phyloP scores from a whole-genome alignment of 1,140 invertebrate genomes.

The Drosophila navojoa region DNA sequence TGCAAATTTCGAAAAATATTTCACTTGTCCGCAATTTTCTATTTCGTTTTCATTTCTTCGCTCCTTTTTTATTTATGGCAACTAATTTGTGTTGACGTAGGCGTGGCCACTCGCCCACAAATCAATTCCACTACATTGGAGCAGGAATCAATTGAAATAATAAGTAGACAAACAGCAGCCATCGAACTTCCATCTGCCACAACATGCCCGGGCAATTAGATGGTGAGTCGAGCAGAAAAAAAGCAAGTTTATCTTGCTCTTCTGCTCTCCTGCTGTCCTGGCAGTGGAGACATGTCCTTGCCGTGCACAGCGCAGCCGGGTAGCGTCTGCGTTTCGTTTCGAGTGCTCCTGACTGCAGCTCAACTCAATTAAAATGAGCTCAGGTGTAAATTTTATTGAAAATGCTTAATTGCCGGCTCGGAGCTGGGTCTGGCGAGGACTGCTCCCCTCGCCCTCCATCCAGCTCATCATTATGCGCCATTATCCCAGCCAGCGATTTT shows the following conservation, averaged over 20 bases:
- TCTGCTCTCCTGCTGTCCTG: constrained; percentile 12
- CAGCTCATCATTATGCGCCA: constrained; percentile 71
- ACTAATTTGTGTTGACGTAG: constrained; percentile 65
- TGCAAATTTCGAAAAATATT: constrained; percentile 58
- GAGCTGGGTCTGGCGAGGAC: constrained; percentile 34
- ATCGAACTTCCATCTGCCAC: constrained; percentile 37
- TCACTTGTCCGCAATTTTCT: constrained; percentile 52
- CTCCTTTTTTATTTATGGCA: constrained; percentile 66
- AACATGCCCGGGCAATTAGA: constrained; percentile 68
- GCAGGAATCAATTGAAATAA: constrained; percentile 73
- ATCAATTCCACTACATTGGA: constrained; percentile 81
- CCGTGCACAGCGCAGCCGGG: constrained; percentile 10
- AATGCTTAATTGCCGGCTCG: constrained; percentile 77
- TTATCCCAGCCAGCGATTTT: constrained; percentile 72
- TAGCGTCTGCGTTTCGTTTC: constrained; percentile 57
- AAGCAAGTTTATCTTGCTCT: constrained; percentile 65
- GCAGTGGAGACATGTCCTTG: constrained; percentile 36
- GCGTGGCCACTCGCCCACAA: constrained; percentile 72
- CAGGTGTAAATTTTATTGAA: constrained; percentile 83
- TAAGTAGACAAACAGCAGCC: constrained; percentile 20
- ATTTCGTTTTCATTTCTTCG: constrained; percentile 27
- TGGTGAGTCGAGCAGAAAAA: constrained; percentile 61
- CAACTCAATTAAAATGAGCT: constrained; percentile 83
- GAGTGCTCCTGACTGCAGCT: constrained; percentile 69
- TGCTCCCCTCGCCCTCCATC: constrained; percentile 11